Percentiles rank a stretch among this genome's conserved stretches.
Conservation (phyloP, 2,797 vertebrate genomes). For the Schizopygopsis malacanthus region DNA sequence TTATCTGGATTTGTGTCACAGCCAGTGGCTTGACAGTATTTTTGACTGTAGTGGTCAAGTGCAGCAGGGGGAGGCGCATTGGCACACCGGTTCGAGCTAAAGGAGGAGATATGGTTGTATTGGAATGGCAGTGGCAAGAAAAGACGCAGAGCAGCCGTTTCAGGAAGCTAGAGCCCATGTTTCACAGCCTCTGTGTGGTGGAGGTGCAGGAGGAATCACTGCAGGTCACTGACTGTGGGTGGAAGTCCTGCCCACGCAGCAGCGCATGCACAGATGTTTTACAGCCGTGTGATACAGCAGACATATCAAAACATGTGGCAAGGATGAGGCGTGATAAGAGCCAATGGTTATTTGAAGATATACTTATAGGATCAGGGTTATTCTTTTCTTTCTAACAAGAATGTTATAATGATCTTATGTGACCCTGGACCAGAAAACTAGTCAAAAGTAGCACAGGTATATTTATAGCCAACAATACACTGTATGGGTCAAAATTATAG, state of each 20-base stretch:
- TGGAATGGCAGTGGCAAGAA: conserved; percentile 52
- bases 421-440: neutral
- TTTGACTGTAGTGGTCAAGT: conserved; percentile 69
- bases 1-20: conserved; percentile 70
- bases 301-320: conserved; percentile 25
- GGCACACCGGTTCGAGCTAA: conserved; percentile 59
- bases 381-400: neutral
- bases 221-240: conserved; percentile 47
- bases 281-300: conserved; percentile 41
- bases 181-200: conserved; percentile 46
- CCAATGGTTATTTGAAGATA: neutral
- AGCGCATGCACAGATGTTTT: conserved; percentile 54
- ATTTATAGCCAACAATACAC: neutral
- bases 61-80: conserved; percentile 68
- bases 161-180: conserved; percentile 19
- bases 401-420: neutral
- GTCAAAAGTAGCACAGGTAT: neutral
- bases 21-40: conserved; percentile 69
- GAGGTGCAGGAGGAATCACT: conserved; percentile 50
- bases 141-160: conserved; percentile 38
- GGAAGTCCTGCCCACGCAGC: conserved; percentile 51
- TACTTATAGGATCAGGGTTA: neutral
- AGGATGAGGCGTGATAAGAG: neutral
- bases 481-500: neutral
- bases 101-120: conserved; percentile 67